Percentiles rank a stretch among this genome's conserved stretches.
Evolutionary conservation across 2,888 invertebrate genomes (phyloP).

Genomic region (Bombylius discolor): DNA sequence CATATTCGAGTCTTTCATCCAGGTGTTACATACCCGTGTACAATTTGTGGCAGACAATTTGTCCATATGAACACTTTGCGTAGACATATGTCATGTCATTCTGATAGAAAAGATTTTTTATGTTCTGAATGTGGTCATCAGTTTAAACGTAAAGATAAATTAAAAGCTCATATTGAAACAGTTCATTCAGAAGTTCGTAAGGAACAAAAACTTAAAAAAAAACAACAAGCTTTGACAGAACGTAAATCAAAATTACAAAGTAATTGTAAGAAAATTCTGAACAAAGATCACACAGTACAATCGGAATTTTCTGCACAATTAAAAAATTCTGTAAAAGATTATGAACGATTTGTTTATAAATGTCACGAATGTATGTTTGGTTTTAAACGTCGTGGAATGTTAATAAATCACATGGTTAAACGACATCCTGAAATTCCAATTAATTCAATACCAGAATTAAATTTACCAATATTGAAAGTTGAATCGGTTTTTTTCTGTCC

Average conservation of each 20-base stretch:
- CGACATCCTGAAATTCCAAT: constrained; percentile 53
- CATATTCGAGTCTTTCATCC: constrained; percentile 63
- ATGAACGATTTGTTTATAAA: constrained; percentile 60
- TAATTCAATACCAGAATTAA: constrained; percentile 57
- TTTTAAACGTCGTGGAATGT: constrained; percentile 72
- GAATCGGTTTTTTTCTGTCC: constrained; percentile 72
- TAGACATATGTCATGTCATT: constrained; percentile 47
- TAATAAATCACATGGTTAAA: constrained; percentile 74
- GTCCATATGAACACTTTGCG: constrained; percentile 57
- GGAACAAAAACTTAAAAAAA: constrained; percentile 2
- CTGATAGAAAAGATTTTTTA: constrained; percentile 52
- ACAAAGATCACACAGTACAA: constrained; percentile 17
- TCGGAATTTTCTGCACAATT: constrained; percentile 6
- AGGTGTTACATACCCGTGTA: constrained; percentile 51
- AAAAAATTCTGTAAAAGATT: constrained; percentile 45
- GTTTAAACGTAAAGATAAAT: constrained; percentile 48
- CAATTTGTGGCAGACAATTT: constrained; percentile 55
- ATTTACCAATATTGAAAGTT: constrained; percentile 62
- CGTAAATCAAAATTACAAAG: not conserved
- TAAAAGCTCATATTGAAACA: constrained; percentile 15
- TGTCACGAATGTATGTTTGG: constrained; percentile 38
- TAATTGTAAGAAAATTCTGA: constrained; percentile 1
- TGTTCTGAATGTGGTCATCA: constrained; percentile 65
- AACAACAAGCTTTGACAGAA: not conserved
- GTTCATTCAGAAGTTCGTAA: constrained; percentile 13